A percentile compares a stretch with the other conserved stretches of the same genome.
Evolutionary conservation across 2,797 vertebrate genomes (phyloP).

Genomic region (Sarcophilus harrisii): DNA sequence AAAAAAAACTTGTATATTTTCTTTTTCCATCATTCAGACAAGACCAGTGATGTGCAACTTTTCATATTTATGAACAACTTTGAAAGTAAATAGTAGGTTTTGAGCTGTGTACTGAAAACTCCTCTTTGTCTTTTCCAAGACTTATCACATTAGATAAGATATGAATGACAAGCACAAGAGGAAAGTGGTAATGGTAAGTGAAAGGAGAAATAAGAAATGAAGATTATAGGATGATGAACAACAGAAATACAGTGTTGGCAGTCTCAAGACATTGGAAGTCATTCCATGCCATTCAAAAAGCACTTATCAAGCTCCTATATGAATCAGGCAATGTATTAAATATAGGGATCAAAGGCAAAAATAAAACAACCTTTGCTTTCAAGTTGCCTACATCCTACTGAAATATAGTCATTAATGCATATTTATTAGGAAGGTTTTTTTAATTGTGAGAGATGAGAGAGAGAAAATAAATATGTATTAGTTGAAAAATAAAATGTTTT

Average conservation of each 20-base stretch:
- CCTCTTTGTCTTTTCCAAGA: not conserved
- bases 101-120: not conserved
- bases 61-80: slow-evolving; percentile 41
- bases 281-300: not conserved
- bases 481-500: not conserved
- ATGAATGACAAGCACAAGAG: not conserved
- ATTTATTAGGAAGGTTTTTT: not conserved
- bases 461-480: not conserved
- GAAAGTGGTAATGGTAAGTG: not conserved
- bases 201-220: too few relatives aligned
- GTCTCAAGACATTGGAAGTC: not conserved
- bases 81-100: slow-evolving; percentile 4
- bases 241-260: not conserved
- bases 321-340: not conserved
- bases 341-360: not conserved
- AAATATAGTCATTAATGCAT: not conserved
- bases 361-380: not conserved
- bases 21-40: slow-evolving; percentile 39
- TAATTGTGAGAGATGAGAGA: not conserved
- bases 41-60: slow-evolving; percentile 20
- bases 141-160: not conserved
- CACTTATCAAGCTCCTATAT: not conserved
- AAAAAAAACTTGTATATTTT: slow-evolving; percentile 34
- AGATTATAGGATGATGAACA: accelerated
- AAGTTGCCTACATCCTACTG: not conserved